phyloP scores from a whole-genome alignment of 2,797 vertebrate species.

The Oreonectes daqikongensis region DNA sequence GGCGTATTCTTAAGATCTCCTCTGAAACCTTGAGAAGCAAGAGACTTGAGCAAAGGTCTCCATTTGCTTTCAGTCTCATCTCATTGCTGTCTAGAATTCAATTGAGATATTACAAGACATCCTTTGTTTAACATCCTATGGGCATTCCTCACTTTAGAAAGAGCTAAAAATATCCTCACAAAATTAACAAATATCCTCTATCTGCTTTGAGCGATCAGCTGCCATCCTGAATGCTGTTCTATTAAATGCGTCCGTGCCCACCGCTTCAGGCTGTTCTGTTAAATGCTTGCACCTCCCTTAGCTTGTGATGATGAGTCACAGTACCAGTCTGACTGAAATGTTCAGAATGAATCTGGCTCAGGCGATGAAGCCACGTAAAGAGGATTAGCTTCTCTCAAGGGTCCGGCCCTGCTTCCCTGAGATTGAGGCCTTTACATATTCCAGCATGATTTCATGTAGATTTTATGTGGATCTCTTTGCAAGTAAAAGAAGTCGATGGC shows the following conservation, averaged over 20 bases:
- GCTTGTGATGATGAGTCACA: slow-evolving; percentile 46
- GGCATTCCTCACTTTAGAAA: slow-evolving; percentile 4
- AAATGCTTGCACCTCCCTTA: slow-evolving; percentile 27
- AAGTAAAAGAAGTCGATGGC: slow-evolving; percentile 36
- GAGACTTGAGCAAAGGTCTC: neutral
- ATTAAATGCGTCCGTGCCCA: neutral
- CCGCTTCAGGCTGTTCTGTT: slow-evolving; percentile 33
- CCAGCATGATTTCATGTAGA: slow-evolving; percentile 38
- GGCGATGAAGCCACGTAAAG: slow-evolving; percentile 25
- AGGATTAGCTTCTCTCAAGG: slow-evolving; percentile 44
- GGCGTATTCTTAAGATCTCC: no score
- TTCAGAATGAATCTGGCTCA: slow-evolving; percentile 35
- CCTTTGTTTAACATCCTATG: neutral
- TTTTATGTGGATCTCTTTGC: slow-evolving; percentile 38
- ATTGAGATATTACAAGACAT: neutral
- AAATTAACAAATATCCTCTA: slow-evolving; percentile 23
- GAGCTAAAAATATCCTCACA: slow-evolving; percentile 7
- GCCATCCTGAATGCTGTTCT: slow-evolving; percentile 22
- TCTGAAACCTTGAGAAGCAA: no score
- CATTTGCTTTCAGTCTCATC: neutral
- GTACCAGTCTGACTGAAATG: slow-evolving; percentile 37
- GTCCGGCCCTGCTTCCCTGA: slow-evolving; percentile 35
- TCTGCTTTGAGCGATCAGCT: slow-evolving; percentile 31
- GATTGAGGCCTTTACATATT: slow-evolving; percentile 43
- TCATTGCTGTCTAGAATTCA: neutral